Evolutionary conservation across 2,888 invertebrate species (phyloP).

Genomic region (Cheilosia impressa): DNA sequence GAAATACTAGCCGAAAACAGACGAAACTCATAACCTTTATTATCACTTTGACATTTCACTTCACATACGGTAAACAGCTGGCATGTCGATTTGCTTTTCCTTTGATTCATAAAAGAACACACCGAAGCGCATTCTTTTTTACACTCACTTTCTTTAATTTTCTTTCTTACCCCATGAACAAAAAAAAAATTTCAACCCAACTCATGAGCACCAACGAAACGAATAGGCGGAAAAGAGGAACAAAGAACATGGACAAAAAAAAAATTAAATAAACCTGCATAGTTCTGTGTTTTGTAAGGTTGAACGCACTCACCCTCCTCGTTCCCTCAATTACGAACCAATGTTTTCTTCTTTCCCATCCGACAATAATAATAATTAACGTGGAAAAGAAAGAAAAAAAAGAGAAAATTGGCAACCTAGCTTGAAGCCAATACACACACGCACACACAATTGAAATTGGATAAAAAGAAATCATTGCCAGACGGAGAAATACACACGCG

Average conservation of each 20-base stretch:
- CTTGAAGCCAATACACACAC: slow-evolving; percentile 25
- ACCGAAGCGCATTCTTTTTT: slow-evolving; percentile 23
- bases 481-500: slow-evolving; percentile 27
- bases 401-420: slow-evolving; percentile 70
- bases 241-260: slow-evolving; percentile 5
- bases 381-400: slow-evolving; percentile 24
- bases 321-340: not conserved
- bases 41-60: slow-evolving; percentile 67
- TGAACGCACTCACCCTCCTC: slow-evolving; percentile 66
- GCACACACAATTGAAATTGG: slow-evolving; percentile 37
- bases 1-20: slow-evolving; percentile 12
- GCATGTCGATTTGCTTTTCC: slow-evolving; percentile 14
- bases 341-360: not conserved
- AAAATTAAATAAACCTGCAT: slow-evolving; percentile 65
- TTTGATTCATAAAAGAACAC: slow-evolving; percentile 23
- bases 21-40: slow-evolving; percentile 39
- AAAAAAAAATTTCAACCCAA: slow-evolving; percentile 21
- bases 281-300: slow-evolving; percentile 62
- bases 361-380: slow-evolving; percentile 59
- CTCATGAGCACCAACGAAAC: not conserved
- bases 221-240: slow-evolving; percentile 11
- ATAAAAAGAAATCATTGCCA: slow-evolving; percentile 66
- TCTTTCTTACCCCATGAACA: not conserved
- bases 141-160: slow-evolving; percentile 22
- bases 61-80: slow-evolving; percentile 62